These are phyloP conservation scores for Opisthocomus hoazin DNA, from an alignment of 2,113 vertebrate species.

Conservation along the genomic window DNA sequence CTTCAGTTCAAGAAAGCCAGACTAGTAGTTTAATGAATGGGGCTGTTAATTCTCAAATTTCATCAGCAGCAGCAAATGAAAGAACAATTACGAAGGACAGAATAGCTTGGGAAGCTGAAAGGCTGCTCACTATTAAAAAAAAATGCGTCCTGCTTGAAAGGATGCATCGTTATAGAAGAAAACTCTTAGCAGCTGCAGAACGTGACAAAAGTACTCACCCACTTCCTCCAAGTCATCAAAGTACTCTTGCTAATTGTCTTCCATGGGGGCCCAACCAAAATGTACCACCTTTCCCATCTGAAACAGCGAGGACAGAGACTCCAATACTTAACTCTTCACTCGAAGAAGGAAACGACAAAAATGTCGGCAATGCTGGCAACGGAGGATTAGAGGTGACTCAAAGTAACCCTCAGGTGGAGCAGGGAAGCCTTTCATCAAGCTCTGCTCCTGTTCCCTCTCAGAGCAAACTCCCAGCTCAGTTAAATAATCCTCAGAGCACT, in stretches of 20 bases:
- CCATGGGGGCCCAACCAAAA: not conserved
- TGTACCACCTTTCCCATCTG: not conserved
- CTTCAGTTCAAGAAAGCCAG: not conserved
- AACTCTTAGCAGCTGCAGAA: constrained; percentile 26
- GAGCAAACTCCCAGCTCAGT: not conserved
- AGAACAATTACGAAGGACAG: constrained; percentile 5
- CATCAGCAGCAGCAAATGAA: not conserved
- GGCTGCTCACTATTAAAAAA: constrained; percentile 46
- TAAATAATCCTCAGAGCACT: not conserved
- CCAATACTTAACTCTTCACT: not conserved
- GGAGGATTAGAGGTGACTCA: not conserved
- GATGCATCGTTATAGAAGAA: constrained; percentile 44
- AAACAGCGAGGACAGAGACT: not conserved
- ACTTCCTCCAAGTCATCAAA: not conserved
- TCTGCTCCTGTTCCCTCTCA: not conserved
- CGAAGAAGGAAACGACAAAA: constrained; percentile 23
- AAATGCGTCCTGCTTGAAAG: constrained; percentile 55
- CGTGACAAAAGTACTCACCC: not conserved
- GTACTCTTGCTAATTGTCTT: not conserved
- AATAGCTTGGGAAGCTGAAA: constrained; percentile 58
- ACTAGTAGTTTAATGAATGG: not conserved
- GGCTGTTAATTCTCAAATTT: not conserved
- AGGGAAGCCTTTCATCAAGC: not conserved
- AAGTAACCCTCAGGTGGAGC: not conserved
- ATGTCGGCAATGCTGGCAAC: not conserved